These are phyloP conservation scores for Ptyas mucosa DNA, from an alignment of 2,113 vertebrate species.

Conservation along the genomic window DNA sequence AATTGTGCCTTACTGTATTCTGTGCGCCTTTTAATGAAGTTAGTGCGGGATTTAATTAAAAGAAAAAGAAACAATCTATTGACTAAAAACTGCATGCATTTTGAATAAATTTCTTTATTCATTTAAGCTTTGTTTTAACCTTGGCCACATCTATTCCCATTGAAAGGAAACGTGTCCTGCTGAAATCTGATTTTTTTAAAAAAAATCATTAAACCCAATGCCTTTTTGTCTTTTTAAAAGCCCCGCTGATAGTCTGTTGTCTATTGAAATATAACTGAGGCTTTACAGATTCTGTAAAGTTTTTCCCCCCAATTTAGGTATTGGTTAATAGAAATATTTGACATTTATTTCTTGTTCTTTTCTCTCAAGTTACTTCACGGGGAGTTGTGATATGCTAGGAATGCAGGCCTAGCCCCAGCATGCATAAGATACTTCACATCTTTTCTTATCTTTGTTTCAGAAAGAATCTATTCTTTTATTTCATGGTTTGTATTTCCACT, in stretches of 20 bases:
- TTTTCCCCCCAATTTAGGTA: too few relatives aligned
- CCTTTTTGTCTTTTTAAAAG: not conserved
- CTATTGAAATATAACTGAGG: not conserved
- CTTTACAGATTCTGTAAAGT: not conserved
- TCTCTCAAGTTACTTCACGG: not conserved
- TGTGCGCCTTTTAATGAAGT: not conserved
- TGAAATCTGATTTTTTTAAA: not conserved
- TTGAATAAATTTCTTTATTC: not conserved
- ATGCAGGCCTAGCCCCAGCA: conserved; percentile 21
- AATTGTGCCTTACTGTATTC: not conserved
- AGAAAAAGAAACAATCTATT: not conserved
- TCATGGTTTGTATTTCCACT: not conserved
- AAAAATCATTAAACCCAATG: not conserved
- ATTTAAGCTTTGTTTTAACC: not conserved
- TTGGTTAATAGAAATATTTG: not conserved
- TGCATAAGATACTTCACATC: not conserved
- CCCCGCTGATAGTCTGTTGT: not conserved
- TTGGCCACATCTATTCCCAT: not conserved
- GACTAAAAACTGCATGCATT: not conserved
- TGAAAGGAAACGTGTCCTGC: not conserved
- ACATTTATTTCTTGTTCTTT: rapidly evolving
- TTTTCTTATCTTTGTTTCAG: not conserved
- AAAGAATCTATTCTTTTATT: not conserved
- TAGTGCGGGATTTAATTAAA: not conserved
- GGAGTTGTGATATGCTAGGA: conserved; percentile 22